Percentiles rank a stretch among this genome's conserved stretches.
These are phyloP conservation scores for Antigone vipio DNA, from an alignment of 2,113 vertebrate genomes.

Conservation along the genomic window DNA sequence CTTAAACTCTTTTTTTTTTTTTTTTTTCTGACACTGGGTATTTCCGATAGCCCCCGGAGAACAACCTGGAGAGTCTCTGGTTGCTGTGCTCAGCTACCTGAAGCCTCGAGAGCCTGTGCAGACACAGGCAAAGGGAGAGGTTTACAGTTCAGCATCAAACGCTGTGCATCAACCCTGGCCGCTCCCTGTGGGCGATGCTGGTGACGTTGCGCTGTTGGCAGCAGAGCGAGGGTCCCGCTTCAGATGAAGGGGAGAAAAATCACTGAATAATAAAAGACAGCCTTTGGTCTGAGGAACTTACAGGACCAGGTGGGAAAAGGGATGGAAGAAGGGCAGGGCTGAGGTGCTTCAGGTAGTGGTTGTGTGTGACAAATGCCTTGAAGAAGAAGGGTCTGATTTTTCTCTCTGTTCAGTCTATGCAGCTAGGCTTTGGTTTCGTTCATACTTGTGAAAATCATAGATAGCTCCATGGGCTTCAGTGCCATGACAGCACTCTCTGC, in stretches of 20 bases:
- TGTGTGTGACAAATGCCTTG: neutral
- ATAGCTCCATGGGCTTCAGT: neutral
- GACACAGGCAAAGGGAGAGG: neutral
- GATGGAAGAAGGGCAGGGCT: neutral
- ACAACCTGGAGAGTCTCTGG: neutral
- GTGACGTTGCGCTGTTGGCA: rapidly evolving
- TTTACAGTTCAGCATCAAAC: neutral
- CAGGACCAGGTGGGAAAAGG: neutral
- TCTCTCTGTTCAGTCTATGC: neutral
- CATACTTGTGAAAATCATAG: neutral
- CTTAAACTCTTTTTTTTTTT: neutral
- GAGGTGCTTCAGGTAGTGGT: neutral
- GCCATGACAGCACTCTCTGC: neutral
- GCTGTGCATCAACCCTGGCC: neutral
- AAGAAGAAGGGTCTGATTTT: neutral
- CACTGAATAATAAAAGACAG: neutral
- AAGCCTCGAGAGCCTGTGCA: neutral
- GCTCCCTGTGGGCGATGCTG: neutral
- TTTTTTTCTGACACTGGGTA: neutral
- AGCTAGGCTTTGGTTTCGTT: neutral
- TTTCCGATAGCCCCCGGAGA: neutral
- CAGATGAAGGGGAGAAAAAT: neutral
- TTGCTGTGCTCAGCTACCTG: neutral
- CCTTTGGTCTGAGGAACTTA: neutral
- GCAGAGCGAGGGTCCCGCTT: neutral